These are phyloP conservation scores for Lates calcarifer DNA, from an alignment of 2,113 vertebrate species.

Conservation along the genomic window DNA sequence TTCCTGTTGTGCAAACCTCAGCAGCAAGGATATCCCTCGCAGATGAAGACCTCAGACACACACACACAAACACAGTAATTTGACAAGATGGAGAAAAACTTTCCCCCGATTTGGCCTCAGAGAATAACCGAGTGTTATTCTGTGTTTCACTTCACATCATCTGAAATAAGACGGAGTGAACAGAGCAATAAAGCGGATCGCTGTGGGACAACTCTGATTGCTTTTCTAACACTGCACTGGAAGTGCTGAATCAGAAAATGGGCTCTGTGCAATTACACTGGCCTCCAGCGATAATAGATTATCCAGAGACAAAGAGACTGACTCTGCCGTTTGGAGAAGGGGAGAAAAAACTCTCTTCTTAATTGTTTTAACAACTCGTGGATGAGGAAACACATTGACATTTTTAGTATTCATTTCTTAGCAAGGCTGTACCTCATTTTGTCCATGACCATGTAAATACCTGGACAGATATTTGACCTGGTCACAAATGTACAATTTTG, in stretches of 20 bases:
- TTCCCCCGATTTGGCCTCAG: conserved; percentile 33
- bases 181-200: conserved; percentile 55
- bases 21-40: conserved; percentile 22
- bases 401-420: conserved; percentile 35
- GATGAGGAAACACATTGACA: conserved; percentile 38
- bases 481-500: not conserved
- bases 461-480: conserved; percentile 2
- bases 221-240: conserved; percentile 53
- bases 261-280: conserved; percentile 43
- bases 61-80: conserved; percentile 16
- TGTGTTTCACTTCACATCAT: conserved; percentile 43
- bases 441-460: conserved; percentile 10
- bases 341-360: not conserved
- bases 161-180: conserved; percentile 55
- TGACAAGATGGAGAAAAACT: conserved; percentile 26
- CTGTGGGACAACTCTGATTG: conserved; percentile 64
- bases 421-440: conserved; percentile 15
- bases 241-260: conserved; percentile 70
- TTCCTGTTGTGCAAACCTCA: conserved; percentile 57
- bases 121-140: conserved; percentile 33
- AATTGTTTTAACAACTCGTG: conserved; percentile 38
- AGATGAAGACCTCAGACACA: conserved; percentile 11
- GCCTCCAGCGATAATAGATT: conserved; percentile 53
- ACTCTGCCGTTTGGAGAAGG: conserved; percentile 26
- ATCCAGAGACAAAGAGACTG: conserved; percentile 46